Percentiles rank a stretch among this genome's conserved stretches.
Evolutionary conservation across 1,140 invertebrate genomes (phyloP).

Genomic region (Diplogasteroides magnus): DNA sequence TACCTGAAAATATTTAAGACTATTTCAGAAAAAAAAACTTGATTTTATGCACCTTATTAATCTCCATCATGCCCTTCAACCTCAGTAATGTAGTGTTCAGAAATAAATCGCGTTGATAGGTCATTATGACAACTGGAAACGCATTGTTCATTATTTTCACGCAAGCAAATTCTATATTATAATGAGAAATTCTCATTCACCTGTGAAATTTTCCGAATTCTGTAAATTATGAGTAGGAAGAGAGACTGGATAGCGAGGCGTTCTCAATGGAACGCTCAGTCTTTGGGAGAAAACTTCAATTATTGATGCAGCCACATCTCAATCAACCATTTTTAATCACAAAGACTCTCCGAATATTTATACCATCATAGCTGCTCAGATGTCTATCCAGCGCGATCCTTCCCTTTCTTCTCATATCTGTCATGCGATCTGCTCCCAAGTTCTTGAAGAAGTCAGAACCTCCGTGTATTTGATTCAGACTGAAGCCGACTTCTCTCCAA

Average conservation of each 20-base stretch:
- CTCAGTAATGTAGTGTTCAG: background rate
- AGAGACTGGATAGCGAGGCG: background rate
- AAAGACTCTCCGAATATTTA: background rate
- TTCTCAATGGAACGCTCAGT: no score
- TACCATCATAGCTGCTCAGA: background rate
- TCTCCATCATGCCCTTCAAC: background rate
- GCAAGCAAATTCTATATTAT: background rate
- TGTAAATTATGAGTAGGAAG: background rate
- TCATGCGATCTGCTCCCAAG: no score
- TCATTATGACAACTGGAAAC: background rate
- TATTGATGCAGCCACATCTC: background rate
- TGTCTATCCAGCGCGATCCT: background rate
- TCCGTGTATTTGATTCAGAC: no score
- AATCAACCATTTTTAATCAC: background rate
- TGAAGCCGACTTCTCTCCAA: no score
- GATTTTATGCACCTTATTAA: background rate
- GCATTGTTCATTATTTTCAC: no score
- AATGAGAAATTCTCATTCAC: background rate
- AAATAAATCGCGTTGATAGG: background rate
- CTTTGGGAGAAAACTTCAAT: background rate
- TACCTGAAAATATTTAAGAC: background rate
- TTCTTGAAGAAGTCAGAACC: no score
- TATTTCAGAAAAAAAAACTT: background rate
- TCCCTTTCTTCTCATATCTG: background rate
- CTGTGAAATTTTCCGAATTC: background rate